Conservation (phyloP, 1,140 invertebrate genomes). For the Diorhabda carinulata region DNA sequence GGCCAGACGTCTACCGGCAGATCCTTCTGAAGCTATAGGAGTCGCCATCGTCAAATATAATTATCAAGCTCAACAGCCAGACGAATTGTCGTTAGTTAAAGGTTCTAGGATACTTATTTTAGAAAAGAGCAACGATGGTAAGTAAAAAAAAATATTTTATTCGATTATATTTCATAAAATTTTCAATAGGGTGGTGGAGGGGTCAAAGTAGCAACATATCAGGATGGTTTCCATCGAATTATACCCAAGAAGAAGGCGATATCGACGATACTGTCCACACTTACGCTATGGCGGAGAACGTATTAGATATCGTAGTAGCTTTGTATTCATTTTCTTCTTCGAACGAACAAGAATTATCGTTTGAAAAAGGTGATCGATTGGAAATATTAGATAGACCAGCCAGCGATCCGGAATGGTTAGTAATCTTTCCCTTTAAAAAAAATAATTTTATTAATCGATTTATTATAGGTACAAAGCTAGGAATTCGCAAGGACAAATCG, state of each 20-base stretch:
- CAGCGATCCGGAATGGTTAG: conserved; percentile 92
- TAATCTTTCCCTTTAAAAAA: not conserved
- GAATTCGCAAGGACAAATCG: conserved; percentile 85
- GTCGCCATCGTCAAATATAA: conserved; percentile 95
- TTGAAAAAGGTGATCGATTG: conserved; percentile 91
- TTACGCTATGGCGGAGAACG: conserved; percentile 88
- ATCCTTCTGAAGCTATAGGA: conserved; percentile 82
- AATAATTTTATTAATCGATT: not conserved
- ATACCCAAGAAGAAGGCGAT: conserved; percentile 83
- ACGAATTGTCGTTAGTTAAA: conserved; percentile 90
- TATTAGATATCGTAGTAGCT: conserved; percentile 90
- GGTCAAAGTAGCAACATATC: conserved; percentile 79
- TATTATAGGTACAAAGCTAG: conserved; percentile 77
- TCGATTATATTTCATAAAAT: not conserved
- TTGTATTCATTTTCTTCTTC: conserved; percentile 92
- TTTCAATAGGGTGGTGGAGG: conserved; percentile 85
- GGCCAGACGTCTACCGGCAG: conserved; percentile 68
- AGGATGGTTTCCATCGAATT: conserved; percentile 98
- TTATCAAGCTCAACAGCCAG: conserved; percentile 95
- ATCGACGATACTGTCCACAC: conserved; percentile 81
- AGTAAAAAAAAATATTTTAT: conserved; percentile 19
- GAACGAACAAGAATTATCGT: conserved; percentile 95
- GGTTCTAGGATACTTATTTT: conserved; percentile 88
- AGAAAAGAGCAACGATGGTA: conserved; percentile 95
- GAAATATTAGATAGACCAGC: conserved; percentile 93